phyloP scores from a whole-genome alignment of 2,113 vertebrate species.

The Macquaria ambigua region DNA sequence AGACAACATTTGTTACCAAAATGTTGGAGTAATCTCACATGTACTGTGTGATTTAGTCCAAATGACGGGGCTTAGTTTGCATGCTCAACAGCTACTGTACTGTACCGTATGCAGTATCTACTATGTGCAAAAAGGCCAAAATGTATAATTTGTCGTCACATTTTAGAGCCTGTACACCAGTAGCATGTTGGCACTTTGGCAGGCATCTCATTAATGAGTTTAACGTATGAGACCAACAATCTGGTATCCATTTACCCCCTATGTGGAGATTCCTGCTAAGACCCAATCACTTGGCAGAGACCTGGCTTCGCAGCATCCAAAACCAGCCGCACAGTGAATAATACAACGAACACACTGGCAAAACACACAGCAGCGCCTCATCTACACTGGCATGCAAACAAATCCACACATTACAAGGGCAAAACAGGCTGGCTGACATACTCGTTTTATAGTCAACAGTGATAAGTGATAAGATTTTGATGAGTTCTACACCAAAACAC shows the following conservation, averaged over 20 bases:
- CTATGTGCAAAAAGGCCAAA: neutral
- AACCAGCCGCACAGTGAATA: constrained; percentile 34
- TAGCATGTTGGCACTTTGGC: constrained; percentile 18
- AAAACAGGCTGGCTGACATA: constrained; percentile 7
- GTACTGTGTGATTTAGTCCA: neutral
- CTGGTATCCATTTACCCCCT: constrained; percentile 67
- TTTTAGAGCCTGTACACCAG: neutral
- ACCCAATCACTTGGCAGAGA: constrained; percentile 56
- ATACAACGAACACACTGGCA: constrained; percentile 23
- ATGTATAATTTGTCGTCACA: neutral
- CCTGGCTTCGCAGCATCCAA: constrained; percentile 41
- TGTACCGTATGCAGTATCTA: too few relatives aligned
- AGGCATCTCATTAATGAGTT: constrained; percentile 46
- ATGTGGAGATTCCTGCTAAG: constrained; percentile 44
- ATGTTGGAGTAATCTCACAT: neutral
- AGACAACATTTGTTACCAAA: neutral
- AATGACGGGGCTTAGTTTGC: neutral
- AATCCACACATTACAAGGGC: constrained; percentile 38
- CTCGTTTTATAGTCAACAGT: neutral
- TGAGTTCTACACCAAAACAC: neutral
- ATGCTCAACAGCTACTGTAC: neutral
- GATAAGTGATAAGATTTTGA: constrained; percentile 1
- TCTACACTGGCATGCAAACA: constrained; percentile 34
- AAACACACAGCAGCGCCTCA: constrained; percentile 42
- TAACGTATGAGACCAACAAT: constrained; percentile 48